Evolutionary conservation across 2,113 vertebrate genomes (phyloP).

Genomic region (Seriola quinqueradiata): DNA sequence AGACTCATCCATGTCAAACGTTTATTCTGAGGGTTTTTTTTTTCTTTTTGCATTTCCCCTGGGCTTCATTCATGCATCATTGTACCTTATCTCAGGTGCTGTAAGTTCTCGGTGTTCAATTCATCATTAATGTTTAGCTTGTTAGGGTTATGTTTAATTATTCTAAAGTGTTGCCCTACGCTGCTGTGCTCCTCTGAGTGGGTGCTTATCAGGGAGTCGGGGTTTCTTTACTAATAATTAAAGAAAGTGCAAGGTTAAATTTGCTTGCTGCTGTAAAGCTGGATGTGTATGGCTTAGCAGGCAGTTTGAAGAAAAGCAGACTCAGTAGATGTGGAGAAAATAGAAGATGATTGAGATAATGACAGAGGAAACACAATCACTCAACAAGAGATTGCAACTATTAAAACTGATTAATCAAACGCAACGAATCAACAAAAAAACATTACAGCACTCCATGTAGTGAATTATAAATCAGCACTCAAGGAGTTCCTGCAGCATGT

Average conservation of each 20-base stretch:
- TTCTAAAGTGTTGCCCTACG: conserved; percentile 5
- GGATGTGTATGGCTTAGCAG: not conserved
- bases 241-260: not conserved
- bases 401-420: conserved; percentile 50
- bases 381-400: conserved; percentile 33
- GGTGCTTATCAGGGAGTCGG: conserved; percentile 34
- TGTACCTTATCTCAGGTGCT: not conserved
- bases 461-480: conserved; percentile 20
- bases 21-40: not conserved
- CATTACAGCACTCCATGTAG: conserved; percentile 3
- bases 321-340: not conserved
- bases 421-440: not conserved
- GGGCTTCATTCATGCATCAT: not conserved
- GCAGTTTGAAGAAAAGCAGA: not conserved
- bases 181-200: not conserved
- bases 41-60: not conserved
- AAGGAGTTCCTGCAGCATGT: conserved; percentile 20
- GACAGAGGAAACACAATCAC: conserved; percentile 33
- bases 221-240: conserved; percentile 44
- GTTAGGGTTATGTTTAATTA: conserved; percentile 43
- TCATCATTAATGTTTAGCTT: conserved; percentile 7
- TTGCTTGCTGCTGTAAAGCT: not conserved
- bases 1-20: not conserved
- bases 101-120: conserved; percentile 21
- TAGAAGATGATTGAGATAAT: conserved; percentile 42